These are phyloP conservation scores for Drosophila lutescens DNA, from an alignment of 2,888 invertebrate species.

Conservation along the genomic window DNA sequence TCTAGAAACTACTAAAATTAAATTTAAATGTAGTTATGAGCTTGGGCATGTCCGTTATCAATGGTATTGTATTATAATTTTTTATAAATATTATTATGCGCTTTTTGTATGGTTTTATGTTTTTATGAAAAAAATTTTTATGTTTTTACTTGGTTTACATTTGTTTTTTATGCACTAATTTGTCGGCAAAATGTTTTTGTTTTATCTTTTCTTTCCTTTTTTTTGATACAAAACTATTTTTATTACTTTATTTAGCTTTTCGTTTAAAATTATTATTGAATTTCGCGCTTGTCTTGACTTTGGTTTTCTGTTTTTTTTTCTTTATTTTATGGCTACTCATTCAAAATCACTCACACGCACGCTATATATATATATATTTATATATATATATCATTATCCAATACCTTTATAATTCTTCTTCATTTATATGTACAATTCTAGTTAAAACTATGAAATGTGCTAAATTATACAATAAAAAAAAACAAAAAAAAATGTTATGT, in stretches of 20 bases:
- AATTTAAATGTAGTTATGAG: slow-evolving; percentile 79
- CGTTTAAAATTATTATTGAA: slow-evolving; percentile 75
- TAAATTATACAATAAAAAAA: slow-evolving; percentile 64
- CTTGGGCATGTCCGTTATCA: slow-evolving; percentile 39
- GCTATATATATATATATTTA: slow-evolving; percentile 28
- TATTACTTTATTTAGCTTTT: slow-evolving; percentile 36
- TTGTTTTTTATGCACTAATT: slow-evolving; percentile 66
- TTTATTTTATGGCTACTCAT: slow-evolving; percentile 39
- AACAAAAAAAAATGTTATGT: slow-evolving; percentile 44
- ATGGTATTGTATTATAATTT: slow-evolving; percentile 45
- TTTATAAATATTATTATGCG: slow-evolving; percentile 70
- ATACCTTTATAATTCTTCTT: slow-evolving; percentile 43
- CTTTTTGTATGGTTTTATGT: slow-evolving; percentile 54
- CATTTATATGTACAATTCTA: slow-evolving; percentile 72
- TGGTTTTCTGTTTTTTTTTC: slow-evolving; percentile 9
- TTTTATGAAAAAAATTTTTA: slow-evolving; percentile 36
- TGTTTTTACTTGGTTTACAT: slow-evolving; percentile 15
- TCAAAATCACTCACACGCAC: slow-evolving; percentile 59
- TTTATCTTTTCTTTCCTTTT: slow-evolving; percentile 25
- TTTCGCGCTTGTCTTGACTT: slow-evolving; percentile 57
- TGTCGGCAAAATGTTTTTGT: slow-evolving; percentile 58
- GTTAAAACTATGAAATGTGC: slow-evolving; percentile 74
- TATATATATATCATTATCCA: slow-evolving; percentile 37
- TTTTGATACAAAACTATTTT: slow-evolving; percentile 72
- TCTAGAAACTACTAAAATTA: slow-evolving; percentile 79